Percentiles rank a stretch among this genome's conserved stretches.
These are phyloP conservation scores for Chelonus formosanus DNA, from an alignment of 2,888 invertebrate genomes.

Conservation along the genomic window DNA sequence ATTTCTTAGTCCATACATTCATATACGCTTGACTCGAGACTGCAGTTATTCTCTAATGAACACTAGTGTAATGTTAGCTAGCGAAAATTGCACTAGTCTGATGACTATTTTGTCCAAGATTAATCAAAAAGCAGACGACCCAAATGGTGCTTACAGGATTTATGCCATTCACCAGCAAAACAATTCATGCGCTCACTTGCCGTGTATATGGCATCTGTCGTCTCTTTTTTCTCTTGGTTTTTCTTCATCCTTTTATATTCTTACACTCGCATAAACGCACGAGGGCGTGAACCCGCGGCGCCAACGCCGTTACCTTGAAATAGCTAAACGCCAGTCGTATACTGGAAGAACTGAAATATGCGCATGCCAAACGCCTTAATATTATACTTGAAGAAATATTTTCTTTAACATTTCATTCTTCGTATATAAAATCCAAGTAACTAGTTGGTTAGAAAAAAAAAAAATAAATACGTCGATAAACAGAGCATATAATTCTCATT, in stretches of 20 bases:
- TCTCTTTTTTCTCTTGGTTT: neutral
- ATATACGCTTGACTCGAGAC: neutral
- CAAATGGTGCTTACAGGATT: neutral
- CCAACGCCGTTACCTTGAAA: slow-evolving; percentile 46
- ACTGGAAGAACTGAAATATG: slow-evolving; percentile 17
- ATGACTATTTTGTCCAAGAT: neutral
- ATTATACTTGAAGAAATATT: slow-evolving; percentile 3
- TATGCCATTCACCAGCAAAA: slow-evolving; percentile 18
- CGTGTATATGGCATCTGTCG: slow-evolving; percentile 20
- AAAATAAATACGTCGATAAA: neutral
- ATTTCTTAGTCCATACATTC: slow-evolving; percentile 16
- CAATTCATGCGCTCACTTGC: neutral
- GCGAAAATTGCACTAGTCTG: neutral
- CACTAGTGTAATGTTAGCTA: too few relatives aligned
- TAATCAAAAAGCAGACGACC: slow-evolving; percentile 6
- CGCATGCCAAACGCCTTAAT: slow-evolving; percentile 18
- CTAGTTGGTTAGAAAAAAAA: neutral
- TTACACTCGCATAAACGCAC: slow-evolving; percentile 30
- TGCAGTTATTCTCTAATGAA: neutral
- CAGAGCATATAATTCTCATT: slow-evolving; percentile 10
- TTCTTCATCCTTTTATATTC: slow-evolving; percentile 9
- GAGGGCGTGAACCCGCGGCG: slow-evolving; percentile 32
- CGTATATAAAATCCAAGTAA: neutral
- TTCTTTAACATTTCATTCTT: neutral
- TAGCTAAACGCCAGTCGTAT: slow-evolving; percentile 38